Evolutionary conservation across 2,113 vertebrate genomes (phyloP).

Genomic region (Cebidichthys violaceus): DNA sequence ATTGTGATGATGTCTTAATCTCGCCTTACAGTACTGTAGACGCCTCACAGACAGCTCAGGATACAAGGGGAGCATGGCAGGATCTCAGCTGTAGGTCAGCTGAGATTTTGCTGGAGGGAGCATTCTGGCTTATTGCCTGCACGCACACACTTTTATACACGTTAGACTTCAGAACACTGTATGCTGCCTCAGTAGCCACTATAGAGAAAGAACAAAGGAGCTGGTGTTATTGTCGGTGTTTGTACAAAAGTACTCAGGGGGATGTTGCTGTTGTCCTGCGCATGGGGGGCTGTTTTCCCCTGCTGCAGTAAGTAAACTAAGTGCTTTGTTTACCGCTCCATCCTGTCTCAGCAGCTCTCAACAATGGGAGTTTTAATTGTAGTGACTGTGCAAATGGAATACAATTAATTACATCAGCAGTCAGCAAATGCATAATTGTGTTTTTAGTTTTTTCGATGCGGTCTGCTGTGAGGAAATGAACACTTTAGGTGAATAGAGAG

Average conservation of each 20-base stretch:
- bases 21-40: constrained; percentile 8
- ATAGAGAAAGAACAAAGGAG: constrained; percentile 23
- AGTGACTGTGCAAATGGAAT: constrained; percentile 25
- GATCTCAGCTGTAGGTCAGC: constrained; percentile 63
- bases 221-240: constrained; percentile 48
- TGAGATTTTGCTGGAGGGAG: constrained; percentile 57
- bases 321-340: constrained; percentile 44
- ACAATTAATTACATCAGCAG: constrained; percentile 22
- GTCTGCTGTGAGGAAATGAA: constrained; percentile 9
- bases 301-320: constrained; percentile 45
- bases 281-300: constrained; percentile 28
- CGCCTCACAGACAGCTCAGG: constrained; percentile 20
- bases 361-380: constrained; percentile 53
- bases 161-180: constrained; percentile 14
- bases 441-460: background rate
- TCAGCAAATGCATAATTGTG: constrained; percentile 21
- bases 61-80: constrained; percentile 23
- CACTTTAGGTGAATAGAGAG: no score
- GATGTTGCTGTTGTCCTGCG: constrained; percentile 31
- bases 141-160: constrained; percentile 25
- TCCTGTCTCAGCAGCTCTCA: constrained; percentile 30
- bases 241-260: constrained; percentile 59
- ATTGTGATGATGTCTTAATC: constrained; percentile 55
- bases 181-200: constrained; percentile 32
- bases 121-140: constrained; percentile 50